These are phyloP conservation scores for Pegoplata infirma DNA, from an alignment of 2,888 invertebrate genomes.

Conservation along the genomic window DNA sequence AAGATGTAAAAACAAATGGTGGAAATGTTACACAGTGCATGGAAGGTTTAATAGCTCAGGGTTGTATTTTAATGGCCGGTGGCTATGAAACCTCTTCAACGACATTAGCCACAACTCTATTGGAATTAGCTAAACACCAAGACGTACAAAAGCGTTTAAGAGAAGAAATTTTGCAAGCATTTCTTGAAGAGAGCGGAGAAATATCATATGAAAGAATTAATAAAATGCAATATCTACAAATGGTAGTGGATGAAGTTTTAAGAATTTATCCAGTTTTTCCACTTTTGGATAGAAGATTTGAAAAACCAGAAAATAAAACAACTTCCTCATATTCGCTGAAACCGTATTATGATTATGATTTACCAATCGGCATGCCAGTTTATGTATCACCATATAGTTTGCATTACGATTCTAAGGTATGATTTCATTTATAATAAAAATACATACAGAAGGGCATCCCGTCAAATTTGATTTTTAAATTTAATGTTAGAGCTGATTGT, in stretches of 20 bases:
- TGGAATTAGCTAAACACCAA: slow-evolving; percentile 76
- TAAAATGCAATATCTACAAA: slow-evolving; percentile 77
- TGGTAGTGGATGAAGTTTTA: slow-evolving; percentile 76
- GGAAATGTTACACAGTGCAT: neutral
- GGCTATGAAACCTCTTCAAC: slow-evolving; percentile 77
- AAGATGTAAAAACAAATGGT: slow-evolving; percentile 20
- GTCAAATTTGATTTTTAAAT: no score
- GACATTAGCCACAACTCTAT: slow-evolving; percentile 76
- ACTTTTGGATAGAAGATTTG: slow-evolving; percentile 73
- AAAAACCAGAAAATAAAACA: slow-evolving; percentile 61
- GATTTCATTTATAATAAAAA: no score
- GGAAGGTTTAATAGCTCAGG: slow-evolving; percentile 69
- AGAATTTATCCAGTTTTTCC: slow-evolving; percentile 76
- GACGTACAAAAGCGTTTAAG: slow-evolving; percentile 76
- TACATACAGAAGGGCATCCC: no score
- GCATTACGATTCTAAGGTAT: slow-evolving; percentile 75
- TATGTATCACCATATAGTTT: slow-evolving; percentile 73
- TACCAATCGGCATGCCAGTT: slow-evolving; percentile 73
- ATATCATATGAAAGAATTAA: slow-evolving; percentile 77
- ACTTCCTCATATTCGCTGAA: slow-evolving; percentile 67
- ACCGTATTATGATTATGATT: slow-evolving; percentile 69
- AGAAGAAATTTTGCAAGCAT: slow-evolving; percentile 75
- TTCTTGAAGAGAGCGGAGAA: slow-evolving; percentile 72
- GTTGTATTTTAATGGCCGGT: slow-evolving; percentile 73
- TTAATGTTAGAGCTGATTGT: no score